A percentile compares a stretch with the other conserved stretches of the same genome.
Evolutionary conservation across 2,797 vertebrate species (phyloP).

Genomic region (Propithecus perrieri): DNA sequence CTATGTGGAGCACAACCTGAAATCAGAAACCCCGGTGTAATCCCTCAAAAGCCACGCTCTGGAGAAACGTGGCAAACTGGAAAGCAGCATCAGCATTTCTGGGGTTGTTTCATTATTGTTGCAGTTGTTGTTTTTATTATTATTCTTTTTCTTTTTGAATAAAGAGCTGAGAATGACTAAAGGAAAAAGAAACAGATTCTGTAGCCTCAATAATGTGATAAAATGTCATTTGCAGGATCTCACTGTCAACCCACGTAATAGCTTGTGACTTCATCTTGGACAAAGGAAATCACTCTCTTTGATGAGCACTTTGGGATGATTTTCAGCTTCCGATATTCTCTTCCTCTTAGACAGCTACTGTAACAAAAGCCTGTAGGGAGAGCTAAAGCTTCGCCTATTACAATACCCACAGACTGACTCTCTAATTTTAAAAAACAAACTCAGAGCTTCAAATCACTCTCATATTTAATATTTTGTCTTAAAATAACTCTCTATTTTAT

Average conservation of each 20-base stretch:
- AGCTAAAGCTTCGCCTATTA: conserved; percentile 71
- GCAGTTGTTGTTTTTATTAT: background rate
- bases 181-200: background rate
- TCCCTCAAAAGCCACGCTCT: background rate
- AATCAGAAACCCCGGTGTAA: background rate
- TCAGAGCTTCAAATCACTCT: background rate
- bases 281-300: conserved; percentile 64
- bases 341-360: conserved; percentile 50
- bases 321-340: conserved; percentile 32
- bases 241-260: background rate
- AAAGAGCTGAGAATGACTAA: conserved; percentile 49
- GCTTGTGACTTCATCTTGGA: conserved; percentile 56
- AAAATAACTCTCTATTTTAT: background rate
- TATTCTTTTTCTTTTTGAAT: conserved; percentile 4
- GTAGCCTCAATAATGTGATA: background rate
- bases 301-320: conserved; percentile 1
- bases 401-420: background rate
- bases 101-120: background rate
- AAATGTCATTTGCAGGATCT: conserved; percentile 6
- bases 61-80: background rate
- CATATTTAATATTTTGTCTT: background rate
- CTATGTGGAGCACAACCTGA: background rate
- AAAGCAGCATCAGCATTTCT: background rate
- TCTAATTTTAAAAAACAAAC: background rate
- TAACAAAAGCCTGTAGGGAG: conserved; percentile 75